Conservation (phyloP, 2,797 vertebrate genomes). For the Sylvilagus floridanus region DNA sequence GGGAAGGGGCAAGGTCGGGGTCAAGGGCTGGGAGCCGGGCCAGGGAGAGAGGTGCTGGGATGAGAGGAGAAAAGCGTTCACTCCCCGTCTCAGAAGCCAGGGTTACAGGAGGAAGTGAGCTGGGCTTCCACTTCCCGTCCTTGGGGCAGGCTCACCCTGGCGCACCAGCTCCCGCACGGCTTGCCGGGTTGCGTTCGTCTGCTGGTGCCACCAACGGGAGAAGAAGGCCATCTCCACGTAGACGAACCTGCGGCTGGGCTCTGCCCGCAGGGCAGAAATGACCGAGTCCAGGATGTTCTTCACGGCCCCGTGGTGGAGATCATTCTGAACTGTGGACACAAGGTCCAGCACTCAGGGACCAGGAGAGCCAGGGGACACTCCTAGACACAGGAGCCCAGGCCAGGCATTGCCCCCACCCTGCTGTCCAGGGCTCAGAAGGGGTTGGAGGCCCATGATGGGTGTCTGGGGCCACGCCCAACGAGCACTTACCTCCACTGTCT, state of each 20-base stretch:
- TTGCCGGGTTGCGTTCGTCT: conserved; percentile 85
- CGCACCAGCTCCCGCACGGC: conserved; percentile 86
- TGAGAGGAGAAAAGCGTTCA: not conserved
- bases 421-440: not conserved
- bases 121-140: too few species aligned
- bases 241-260: conserved; percentile 91
- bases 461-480: too few species aligned
- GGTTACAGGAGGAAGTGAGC: not conserved
- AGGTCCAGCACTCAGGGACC: not conserved
- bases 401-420: not conserved
- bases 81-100: not conserved
- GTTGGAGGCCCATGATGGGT: too few species aligned
- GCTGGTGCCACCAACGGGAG: conserved; percentile 94
- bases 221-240: conserved; percentile 96
- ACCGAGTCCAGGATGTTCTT: conserved; percentile 97
- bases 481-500: conserved; percentile 90
- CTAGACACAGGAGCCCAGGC: not conserved
- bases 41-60: too few species aligned
- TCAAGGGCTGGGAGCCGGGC: too few species aligned
- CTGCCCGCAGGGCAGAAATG: conserved; percentile 89
- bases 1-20: not conserved
- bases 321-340: conserved; percentile 85
- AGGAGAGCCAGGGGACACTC: not conserved
- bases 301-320: conserved; percentile 93
- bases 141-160: too few species aligned